Evolutionary conservation across 2,888 invertebrate genomes (phyloP).

Genomic region (Halocaridina rubra): DNA sequence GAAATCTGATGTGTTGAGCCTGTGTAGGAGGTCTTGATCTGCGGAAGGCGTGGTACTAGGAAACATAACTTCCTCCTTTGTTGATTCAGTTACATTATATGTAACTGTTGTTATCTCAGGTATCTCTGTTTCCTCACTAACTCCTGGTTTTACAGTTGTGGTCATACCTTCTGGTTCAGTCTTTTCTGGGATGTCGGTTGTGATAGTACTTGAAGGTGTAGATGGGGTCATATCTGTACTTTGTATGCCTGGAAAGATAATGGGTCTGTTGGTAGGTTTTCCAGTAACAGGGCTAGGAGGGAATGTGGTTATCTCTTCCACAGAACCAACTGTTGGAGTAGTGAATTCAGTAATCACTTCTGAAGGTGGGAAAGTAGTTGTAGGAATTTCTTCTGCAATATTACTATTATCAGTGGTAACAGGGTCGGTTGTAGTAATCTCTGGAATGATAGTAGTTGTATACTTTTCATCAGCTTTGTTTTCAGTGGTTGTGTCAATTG

Average conservation of each 20-base stretch:
- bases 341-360: background rate
- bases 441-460: background rate
- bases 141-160: background rate
- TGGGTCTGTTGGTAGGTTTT: background rate
- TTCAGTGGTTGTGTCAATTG: background rate
- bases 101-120: background rate
- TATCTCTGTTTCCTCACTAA: background rate
- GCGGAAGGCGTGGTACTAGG: background rate
- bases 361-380: background rate
- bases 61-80: too few species aligned
- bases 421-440: background rate
- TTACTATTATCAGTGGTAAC: background rate
- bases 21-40: constrained; percentile 31
- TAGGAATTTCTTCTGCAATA: background rate
- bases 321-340: background rate
- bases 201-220: background rate
- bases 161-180: too few species aligned
- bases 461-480: background rate
- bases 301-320: background rate
- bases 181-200: background rate
- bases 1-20: constrained; percentile 29
- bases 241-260: background rate
- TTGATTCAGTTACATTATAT: background rate
- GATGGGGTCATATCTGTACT: background rate
- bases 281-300: background rate